These are phyloP conservation scores for Gandaritis pyraliata DNA, from an alignment of 2,888 invertebrate species.

Conservation along the genomic window DNA sequence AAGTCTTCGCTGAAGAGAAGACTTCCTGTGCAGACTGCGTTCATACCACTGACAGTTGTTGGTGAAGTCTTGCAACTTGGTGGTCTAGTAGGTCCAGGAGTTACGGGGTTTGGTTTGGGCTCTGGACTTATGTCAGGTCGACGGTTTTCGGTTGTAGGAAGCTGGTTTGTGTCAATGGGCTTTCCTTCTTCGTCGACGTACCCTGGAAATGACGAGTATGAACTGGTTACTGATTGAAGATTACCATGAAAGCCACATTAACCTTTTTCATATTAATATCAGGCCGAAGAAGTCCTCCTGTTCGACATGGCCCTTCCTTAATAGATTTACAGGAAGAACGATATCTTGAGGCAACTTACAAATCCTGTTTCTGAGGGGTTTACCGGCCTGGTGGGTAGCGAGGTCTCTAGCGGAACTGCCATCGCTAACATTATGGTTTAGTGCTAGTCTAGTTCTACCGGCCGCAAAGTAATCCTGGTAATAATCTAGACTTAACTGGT, in stretches of 20 bases:
- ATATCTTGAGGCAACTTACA: too few relatives aligned
- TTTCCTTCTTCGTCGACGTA: slow-evolving; percentile 68
- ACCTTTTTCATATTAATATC: too few relatives aligned
- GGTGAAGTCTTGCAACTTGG: slow-evolving; percentile 53
- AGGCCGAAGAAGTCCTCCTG: too few relatives aligned
- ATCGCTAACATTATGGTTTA: too few relatives aligned
- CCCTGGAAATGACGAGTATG: slow-evolving; percentile 53
- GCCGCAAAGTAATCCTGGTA: too few relatives aligned
- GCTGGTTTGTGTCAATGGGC: slow-evolving; percentile 45
- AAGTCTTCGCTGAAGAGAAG: slow-evolving; percentile 87
- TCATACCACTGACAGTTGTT: slow-evolving; percentile 57
- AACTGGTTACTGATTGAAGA: neutral
- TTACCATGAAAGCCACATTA: neutral
- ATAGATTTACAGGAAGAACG: too few relatives aligned
- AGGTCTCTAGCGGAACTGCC: too few relatives aligned
- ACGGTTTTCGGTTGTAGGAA: slow-evolving; percentile 28
- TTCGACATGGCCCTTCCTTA: too few relatives aligned
- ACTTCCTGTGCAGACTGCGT: slow-evolving; percentile 75
- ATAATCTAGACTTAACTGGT: too few relatives aligned
- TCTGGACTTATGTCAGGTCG: neutral
- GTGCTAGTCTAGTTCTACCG: too few relatives aligned
- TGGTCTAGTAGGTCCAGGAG: slow-evolving; percentile 27
- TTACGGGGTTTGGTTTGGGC: slow-evolving; percentile 9
- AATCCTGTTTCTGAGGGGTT: too few relatives aligned
- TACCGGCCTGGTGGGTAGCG: too few relatives aligned